A percentile compares a stretch with the other conserved stretches of the same genome.
These are phyloP conservation scores for Ceramica pisi DNA, from an alignment of 2,888 invertebrate genomes.

Conservation along the genomic window DNA sequence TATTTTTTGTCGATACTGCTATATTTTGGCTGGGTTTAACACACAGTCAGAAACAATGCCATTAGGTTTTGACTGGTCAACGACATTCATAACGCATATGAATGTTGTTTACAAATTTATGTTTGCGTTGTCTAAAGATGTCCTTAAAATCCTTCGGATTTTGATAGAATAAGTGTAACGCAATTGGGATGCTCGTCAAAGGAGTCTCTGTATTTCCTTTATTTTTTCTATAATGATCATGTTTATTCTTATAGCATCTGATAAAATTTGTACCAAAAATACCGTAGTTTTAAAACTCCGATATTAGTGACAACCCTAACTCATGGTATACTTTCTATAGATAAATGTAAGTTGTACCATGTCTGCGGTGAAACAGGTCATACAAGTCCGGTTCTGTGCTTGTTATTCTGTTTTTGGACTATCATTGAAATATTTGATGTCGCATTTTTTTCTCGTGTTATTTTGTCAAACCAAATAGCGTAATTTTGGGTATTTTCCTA, in stretches of 20 bases:
- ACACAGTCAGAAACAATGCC: no score
- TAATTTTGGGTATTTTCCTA: no score
- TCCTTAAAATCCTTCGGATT: neutral
- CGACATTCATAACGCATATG: no score
- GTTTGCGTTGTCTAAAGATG: no score
- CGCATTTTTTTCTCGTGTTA: neutral
- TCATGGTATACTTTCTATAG: constrained; percentile 23
- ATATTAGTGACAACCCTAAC: constrained; percentile 36
- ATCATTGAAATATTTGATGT: neutral
- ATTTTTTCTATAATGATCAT: neutral
- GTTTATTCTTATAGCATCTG: neutral
- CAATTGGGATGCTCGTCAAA: no score
- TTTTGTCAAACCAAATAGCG: no score
- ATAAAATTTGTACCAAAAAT: no score
- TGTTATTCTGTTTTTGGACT: constrained; percentile 28
- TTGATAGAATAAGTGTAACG: neutral
- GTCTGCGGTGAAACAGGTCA: constrained; percentile 26
- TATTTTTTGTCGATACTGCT: no score
- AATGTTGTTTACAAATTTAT: no score
- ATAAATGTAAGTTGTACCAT: constrained; percentile 30
- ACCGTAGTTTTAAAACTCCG: neutral
- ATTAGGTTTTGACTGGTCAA: no score
- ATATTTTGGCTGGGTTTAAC: no score
- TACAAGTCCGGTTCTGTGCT: constrained; percentile 33
- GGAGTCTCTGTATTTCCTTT: no score